phyloP scores from a whole-genome alignment of 1,140 invertebrate genomes.

The silkworm (Bombyx mori) region DNA sequence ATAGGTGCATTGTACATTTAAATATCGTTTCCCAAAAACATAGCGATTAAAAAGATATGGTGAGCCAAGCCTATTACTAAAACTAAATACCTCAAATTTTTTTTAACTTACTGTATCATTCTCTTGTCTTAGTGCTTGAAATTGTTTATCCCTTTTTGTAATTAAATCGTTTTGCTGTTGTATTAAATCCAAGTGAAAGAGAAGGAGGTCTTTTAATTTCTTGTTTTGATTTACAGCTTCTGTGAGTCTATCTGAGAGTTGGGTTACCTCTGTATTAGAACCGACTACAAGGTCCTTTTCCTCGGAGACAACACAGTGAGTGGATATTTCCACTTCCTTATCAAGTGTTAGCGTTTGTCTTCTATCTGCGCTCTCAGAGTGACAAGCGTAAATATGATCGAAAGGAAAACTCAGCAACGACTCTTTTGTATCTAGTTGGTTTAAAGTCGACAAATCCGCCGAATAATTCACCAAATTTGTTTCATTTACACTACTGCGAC shows the following conservation, averaged over 20 bases:
- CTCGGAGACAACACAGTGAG: conserved; percentile 34
- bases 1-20: too few species aligned
- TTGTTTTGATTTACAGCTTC: conserved; percentile 44
- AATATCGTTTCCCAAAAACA: too few species aligned
- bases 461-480: conserved; percentile 62
- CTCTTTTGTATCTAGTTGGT: conserved; percentile 53
- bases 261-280: conserved; percentile 21
- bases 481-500: conserved; percentile 61
- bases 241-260: conserved; percentile 29
- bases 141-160: conserved; percentile 43
- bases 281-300: conserved; percentile 23
- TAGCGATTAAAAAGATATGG: too few species aligned
- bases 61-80: too few species aligned
- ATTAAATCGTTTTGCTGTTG: conserved; percentile 58
- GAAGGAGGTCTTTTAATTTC: conserved; percentile 42
- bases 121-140: conserved; percentile 46
- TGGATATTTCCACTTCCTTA: conserved; percentile 41
- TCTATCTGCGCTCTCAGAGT: conserved; percentile 40
- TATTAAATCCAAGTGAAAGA: conserved; percentile 52
- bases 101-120: conserved; percentile 52
- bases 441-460: conserved; percentile 42
- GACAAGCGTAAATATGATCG: conserved; percentile 59
- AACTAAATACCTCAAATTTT: too few species aligned
- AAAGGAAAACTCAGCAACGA: conserved; percentile 56
- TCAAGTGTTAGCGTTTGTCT: conserved; percentile 34